Evolutionary conservation across 2,888 invertebrate genomes (phyloP).

Genomic region (Eugnorisma glareosa): DNA sequence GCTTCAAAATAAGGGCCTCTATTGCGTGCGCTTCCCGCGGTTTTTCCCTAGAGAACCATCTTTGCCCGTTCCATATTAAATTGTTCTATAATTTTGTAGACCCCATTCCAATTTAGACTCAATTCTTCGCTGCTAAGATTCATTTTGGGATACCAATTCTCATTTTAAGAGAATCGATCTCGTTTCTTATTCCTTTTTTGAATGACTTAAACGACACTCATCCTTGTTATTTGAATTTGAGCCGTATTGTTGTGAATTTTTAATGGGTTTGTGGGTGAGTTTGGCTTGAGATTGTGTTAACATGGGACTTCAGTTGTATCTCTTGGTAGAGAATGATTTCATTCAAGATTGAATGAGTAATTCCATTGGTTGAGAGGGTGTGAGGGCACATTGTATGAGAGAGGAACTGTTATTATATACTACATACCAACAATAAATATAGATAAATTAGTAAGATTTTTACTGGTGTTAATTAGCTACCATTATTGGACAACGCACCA

Average conservation of each 20-base stretch:
- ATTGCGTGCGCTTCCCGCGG: constrained; percentile 71
- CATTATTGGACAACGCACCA: not conserved
- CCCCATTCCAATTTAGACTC: constrained; percentile 67
- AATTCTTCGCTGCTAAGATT: constrained; percentile 32
- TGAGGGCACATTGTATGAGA: constrained; percentile 67
- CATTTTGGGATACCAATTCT: constrained; percentile 57
- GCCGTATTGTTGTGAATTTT: constrained; percentile 57
- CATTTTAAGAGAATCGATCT: constrained; percentile 89
- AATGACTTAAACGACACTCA: constrained; percentile 72
- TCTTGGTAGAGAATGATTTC: constrained; percentile 79
- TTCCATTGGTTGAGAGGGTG: constrained; percentile 78
- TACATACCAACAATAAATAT: constrained; percentile 10
- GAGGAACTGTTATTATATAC: constrained; percentile 47
- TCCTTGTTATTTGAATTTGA: constrained; percentile 59
- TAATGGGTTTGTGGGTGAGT: constrained; percentile 23
- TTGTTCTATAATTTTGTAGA: constrained; percentile 82
- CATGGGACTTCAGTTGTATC: constrained; percentile 84
- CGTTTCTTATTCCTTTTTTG: constrained; percentile 69
- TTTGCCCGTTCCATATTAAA: constrained; percentile 88
- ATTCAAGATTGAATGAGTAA: constrained; percentile 80
- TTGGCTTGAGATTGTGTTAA: constrained; percentile 67
- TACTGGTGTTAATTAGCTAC: not conserved
- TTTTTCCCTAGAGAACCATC: constrained; percentile 90
- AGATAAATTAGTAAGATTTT: not conserved
- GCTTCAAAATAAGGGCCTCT: constrained; percentile 63